These are phyloP conservation scores for Prolemur simus DNA, from an alignment of 2,113 vertebrate species.

Conservation along the genomic window DNA sequence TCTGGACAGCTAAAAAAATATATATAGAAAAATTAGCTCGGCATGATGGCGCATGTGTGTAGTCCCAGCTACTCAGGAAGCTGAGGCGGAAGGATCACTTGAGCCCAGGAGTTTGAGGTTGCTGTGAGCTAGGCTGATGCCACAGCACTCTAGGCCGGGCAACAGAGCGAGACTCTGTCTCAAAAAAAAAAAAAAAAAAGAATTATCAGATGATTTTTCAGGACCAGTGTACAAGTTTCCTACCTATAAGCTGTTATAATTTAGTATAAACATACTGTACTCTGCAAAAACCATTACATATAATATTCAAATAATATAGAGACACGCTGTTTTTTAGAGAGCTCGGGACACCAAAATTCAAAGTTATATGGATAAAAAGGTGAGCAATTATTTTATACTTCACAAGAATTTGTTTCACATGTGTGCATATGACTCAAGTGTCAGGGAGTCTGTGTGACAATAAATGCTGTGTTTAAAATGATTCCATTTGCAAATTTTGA, in stretches of 20 bases:
- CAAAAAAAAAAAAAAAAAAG: neutral
- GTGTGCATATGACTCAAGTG: neutral
- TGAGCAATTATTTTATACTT: conserved; percentile 37
- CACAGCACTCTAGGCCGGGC: too few relatives aligned
- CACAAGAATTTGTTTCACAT: conserved; percentile 29
- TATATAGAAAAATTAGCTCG: too few relatives aligned
- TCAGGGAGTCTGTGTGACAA: neutral
- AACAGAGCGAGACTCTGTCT: too few relatives aligned
- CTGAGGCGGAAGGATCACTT: too few relatives aligned
- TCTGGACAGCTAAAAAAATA: too few relatives aligned
- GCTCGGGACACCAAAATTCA: conserved; percentile 20
- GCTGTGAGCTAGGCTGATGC: too few relatives aligned
- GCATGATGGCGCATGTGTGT: too few relatives aligned
- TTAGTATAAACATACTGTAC: conserved; percentile 7
- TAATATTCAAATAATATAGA: conserved; percentile 34
- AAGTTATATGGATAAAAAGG: neutral
- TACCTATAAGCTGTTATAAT: neutral
- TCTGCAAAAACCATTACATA: neutral
- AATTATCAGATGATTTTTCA: conserved; percentile 42
- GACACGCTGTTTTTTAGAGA: neutral
- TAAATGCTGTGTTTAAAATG: neutral
- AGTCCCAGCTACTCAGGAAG: too few relatives aligned
- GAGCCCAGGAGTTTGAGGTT: too few relatives aligned
- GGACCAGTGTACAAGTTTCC: neutral
- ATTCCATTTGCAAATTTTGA: conserved; percentile 12